Percentiles rank a stretch among this genome's conserved stretches.
phyloP scores from a whole-genome alignment of 2,797 vertebrate species.

The Pseudochromis fuscus region DNA sequence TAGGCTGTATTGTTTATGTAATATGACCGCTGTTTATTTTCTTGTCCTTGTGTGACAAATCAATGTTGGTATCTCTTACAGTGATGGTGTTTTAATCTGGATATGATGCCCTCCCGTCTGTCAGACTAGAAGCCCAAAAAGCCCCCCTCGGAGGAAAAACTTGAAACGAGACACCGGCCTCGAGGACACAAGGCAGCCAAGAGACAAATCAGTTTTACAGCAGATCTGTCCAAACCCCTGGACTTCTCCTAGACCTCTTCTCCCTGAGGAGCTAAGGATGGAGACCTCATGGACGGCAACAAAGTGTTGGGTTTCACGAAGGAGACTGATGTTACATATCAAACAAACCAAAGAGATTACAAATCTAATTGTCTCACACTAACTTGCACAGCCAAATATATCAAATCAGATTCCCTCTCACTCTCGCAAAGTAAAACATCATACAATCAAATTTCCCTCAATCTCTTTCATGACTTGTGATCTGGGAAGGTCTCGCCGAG shows the following conservation, averaged over 20 bases:
- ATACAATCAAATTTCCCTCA: conserved; percentile 78
- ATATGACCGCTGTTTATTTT: conserved; percentile 47
- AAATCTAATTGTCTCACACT: conserved; percentile 85
- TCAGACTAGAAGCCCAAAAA: conserved; percentile 70
- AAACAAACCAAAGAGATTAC: conserved; percentile 85
- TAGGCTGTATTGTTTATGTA: conserved; percentile 2
- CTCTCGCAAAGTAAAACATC: conserved; percentile 82
- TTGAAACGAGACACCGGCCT: conserved; percentile 75
- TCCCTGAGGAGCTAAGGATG: conserved; percentile 67
- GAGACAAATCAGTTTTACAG: conserved; percentile 73
- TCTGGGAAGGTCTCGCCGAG: conserved; percentile 57
- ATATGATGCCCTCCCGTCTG: conserved; percentile 47
- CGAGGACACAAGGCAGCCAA: conserved; percentile 48
- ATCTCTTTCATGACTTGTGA: conserved; percentile 73
- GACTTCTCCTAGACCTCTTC: conserved; percentile 51
- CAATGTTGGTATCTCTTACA: conserved; percentile 73
- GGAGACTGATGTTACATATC: conserved; percentile 86
- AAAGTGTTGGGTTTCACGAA: conserved; percentile 81
- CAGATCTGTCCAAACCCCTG: conserved; percentile 60
- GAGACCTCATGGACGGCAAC: conserved; percentile 69
- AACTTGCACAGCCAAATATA: conserved; percentile 82
- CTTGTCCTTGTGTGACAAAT: conserved; percentile 61
- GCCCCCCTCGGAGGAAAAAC: conserved; percentile 53
- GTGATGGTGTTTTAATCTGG: conserved; percentile 79
- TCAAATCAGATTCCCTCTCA: conserved; percentile 86